Evolutionary conservation across 1,140 invertebrate species (phyloP).

Genomic region (Brachionus angularis): DNA sequence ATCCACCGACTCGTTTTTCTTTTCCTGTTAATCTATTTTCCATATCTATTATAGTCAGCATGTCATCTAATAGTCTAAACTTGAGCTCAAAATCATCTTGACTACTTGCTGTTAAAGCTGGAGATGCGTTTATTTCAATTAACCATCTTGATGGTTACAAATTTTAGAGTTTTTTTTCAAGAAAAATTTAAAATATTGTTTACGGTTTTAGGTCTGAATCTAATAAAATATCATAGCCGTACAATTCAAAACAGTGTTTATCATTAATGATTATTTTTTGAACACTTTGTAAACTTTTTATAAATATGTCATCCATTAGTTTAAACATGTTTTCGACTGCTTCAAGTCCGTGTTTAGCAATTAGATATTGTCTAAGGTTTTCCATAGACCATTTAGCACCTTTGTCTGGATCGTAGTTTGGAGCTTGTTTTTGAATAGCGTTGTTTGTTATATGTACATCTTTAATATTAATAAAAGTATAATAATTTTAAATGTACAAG

Average conservation of each 20-base stretch:
- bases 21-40: conserved; percentile 60
- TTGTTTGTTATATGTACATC: conserved; percentile 62
- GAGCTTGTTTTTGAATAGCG: conserved; percentile 61
- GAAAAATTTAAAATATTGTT: conserved; percentile 45
- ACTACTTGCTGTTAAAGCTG: conserved; percentile 60
- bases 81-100: conserved; percentile 61
- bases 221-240: conserved; percentile 61
- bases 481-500: no score
- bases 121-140: conserved; percentile 61
- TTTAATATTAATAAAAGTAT: conserved; percentile 44
- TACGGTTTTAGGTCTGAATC: conserved; percentile 58
- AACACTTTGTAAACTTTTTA: conserved; percentile 59
- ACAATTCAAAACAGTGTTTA: conserved; percentile 62
- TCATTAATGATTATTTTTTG: conserved; percentile 60
- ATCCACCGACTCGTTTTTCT: conserved; percentile 63
- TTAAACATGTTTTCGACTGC: conserved; percentile 53
- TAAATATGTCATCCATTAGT: conserved; percentile 59
- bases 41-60: conserved; percentile 60
- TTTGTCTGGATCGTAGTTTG: conserved; percentile 61
- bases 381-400: conserved; percentile 61
- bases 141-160: conserved; percentile 52
- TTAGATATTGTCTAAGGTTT: conserved; percentile 56
- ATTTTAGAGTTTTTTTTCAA: not conserved
- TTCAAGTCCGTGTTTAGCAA: conserved; percentile 57
- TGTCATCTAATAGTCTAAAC: conserved; percentile 59